Evolutionary conservation across 2,888 invertebrate genomes (phyloP).

Genomic region (Listrodromus nycthemerus): DNA sequence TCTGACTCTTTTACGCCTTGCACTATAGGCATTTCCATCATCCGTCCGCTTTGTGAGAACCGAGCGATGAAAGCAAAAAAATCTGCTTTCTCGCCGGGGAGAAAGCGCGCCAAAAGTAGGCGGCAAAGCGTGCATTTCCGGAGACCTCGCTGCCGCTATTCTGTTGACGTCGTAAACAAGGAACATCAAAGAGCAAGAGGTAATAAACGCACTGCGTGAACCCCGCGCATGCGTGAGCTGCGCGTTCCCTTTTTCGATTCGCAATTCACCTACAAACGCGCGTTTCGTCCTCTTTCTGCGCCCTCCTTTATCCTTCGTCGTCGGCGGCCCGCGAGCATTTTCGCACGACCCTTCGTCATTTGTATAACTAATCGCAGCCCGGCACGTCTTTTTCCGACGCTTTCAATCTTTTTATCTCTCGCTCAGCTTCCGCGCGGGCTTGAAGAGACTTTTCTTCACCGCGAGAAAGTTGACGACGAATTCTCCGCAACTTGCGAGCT

Average conservation of each 20-base stretch:
- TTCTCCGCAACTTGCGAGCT: not conserved
- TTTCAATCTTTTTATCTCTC: not conserved
- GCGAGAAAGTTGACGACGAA: constrained; percentile 1
- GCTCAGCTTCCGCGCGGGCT: not conserved
- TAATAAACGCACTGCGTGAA: constrained; percentile 36
- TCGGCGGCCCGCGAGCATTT: not conserved
- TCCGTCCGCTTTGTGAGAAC: too few relatives aligned
- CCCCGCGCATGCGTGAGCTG: too few relatives aligned
- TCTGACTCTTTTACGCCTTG: not conserved
- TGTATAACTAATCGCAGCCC: constrained; percentile 14
- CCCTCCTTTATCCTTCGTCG: not conserved
- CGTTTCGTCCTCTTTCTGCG: not conserved
- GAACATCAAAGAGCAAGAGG: constrained; percentile 49
- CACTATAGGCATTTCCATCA: too few relatives aligned
- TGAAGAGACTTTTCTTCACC: not conserved
- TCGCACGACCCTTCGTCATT: not conserved
- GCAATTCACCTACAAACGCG: too few relatives aligned
- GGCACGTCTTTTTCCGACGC: not conserved
- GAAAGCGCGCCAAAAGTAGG: not conserved
- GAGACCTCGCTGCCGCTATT: not conserved
- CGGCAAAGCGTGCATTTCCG: constrained; percentile 20
- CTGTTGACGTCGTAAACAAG: constrained; percentile 53
- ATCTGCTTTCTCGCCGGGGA: not conserved
- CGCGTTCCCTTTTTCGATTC: too few relatives aligned
- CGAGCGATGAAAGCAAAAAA: too few relatives aligned